Evolutionary conservation across 30 jellyfish, hydroid and myxozoan genomes (phyloP).

Genomic region (Hydractinia symbiolongicarpus): DNA sequence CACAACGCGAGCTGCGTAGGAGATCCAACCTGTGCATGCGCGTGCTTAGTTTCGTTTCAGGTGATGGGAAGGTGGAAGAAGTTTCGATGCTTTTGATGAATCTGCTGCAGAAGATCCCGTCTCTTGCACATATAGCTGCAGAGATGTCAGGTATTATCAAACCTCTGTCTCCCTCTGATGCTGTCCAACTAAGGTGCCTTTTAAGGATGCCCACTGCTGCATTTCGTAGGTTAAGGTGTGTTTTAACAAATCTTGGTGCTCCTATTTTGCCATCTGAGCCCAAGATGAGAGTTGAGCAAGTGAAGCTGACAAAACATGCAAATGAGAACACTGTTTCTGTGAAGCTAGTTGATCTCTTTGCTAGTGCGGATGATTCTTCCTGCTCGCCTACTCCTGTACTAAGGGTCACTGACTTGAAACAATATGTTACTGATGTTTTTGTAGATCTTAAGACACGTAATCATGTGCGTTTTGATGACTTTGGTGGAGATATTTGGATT

Average conservation of each 20-base stretch:
- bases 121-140: not conserved
- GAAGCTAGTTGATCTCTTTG: too few species aligned
- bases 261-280: conserved; percentile 7
- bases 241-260: not conserved
- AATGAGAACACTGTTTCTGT: too few species aligned
- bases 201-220: conserved; percentile 5
- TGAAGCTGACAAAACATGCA: too few species aligned
- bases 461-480: too few species aligned
- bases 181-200: not conserved
- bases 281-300: not conserved
- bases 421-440: too few species aligned
- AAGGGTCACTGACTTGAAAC: too few species aligned
- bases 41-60: not conserved
- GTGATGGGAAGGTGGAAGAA: not conserved
- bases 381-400: too few species aligned
- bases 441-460: too few species aligned
- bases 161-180: not conserved
- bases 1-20: not conserved
- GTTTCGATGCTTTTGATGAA: not conserved
- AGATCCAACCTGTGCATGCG: conserved; percentile 9
- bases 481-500: too few species aligned
- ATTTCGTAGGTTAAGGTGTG: not conserved
- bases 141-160: not conserved
- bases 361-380: too few species aligned
- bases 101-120: not conserved